phyloP scores from a whole-genome alignment of 2,797 vertebrate species.

The Pygocentrus nattereri region DNA sequence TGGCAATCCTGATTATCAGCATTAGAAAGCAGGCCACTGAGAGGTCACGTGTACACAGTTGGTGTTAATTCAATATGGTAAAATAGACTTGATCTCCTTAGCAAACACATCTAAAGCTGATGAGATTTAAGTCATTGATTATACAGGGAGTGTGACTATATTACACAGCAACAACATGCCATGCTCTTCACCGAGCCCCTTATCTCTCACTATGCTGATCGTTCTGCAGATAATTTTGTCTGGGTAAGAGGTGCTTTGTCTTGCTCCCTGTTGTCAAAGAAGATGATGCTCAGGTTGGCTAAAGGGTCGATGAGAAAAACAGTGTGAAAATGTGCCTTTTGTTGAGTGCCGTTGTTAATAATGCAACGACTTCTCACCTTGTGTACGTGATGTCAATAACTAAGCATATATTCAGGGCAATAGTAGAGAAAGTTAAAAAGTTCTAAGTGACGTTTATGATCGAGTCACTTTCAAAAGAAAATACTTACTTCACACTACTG shows the following conservation, averaged over 20 bases:
- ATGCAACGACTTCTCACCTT: conserved; percentile 41
- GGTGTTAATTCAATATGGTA: conserved; percentile 51
- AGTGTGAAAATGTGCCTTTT: conserved; percentile 6
- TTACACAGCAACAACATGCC: not conserved
- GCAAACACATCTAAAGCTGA: conserved; percentile 54
- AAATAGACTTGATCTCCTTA: conserved; percentile 53
- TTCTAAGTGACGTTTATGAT: not conserved
- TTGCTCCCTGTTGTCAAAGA: conserved; percentile 15
- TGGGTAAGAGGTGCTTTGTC: conserved; percentile 1
- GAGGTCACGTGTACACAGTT: conserved; percentile 46
- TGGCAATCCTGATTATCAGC: not conserved
- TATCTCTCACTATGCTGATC: conserved; percentile 23
- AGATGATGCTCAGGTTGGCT: not conserved
- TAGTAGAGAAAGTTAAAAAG: conserved; percentile 11
- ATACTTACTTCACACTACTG: not conserved
- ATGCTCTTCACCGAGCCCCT: not conserved
- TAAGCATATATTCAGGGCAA: conserved; percentile 47
- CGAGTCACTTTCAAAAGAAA: not conserved
- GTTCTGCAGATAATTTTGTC: conserved; percentile 11
- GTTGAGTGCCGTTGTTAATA: conserved; percentile 58
- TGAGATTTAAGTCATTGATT: conserved; percentile 51
- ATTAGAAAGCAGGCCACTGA: conserved; percentile 58
- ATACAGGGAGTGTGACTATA: conserved; percentile 16
- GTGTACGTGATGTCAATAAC: conserved; percentile 67
- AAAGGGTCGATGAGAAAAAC: not conserved